Base-by-base conservation (phyloP, 2,888 invertebrate species). In the Balanococcus diminutus region DNA sequence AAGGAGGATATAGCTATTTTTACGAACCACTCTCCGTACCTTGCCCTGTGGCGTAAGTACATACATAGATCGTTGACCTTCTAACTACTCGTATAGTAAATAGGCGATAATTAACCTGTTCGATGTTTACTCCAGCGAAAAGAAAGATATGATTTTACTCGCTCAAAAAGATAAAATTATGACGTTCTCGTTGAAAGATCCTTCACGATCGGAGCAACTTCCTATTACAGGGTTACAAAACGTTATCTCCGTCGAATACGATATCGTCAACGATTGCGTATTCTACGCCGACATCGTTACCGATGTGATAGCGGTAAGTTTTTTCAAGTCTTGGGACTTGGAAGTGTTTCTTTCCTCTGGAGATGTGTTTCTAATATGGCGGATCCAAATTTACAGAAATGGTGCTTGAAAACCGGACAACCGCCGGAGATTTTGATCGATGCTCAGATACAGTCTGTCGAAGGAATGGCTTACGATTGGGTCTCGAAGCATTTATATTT, bases 381-480 rank as follows among this genome's bases (percentile, higher is more conserved):
- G 51, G 14, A 51, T 51, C 3, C 9, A 88, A 88, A 14, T 46
- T 72, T 75, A 11, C 22, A 85, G 85, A 85, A 85, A 85, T 75
- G 75, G 85, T 85, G 85, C 31, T 19, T 85, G 31, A 42, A 39
- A 31, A 31, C n/a, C 31, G 79, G 85, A n/a, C 39, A 31, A 25
- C 42, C 42, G 46, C 92, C 93, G 4, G 95, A 96, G 90, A 92
- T 94, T 19, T 91, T 96, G 0, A 93, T 96, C 0, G 94, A 94
- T 81, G 93, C 92, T 0, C 94, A 95, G 88, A 89, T 96, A 86
- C 92, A 94, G 22, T 95, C 95, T 8, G 94, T 97, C 56, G 96
- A 97, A 90, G 96, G 96, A 1, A 94, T 97, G 93, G 95, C 96
- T 0, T 92, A 94, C 83, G 97, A 98, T 90, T 97, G 96, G 96